Base-by-base conservation (phyloP, 2,888 invertebrate species). In the Deroplatys truncata region DNA sequence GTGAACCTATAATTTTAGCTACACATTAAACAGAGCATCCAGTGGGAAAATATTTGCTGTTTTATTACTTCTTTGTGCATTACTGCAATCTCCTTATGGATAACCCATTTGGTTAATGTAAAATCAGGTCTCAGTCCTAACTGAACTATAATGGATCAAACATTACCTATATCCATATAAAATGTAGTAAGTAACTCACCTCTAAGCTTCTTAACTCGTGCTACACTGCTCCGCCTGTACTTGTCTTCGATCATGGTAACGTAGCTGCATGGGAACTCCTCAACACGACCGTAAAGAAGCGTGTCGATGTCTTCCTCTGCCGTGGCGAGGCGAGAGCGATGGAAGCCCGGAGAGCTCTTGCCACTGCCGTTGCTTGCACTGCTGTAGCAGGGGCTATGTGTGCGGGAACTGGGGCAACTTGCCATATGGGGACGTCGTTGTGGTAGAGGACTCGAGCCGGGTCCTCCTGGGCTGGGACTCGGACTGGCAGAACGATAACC, bases 291-390 rank as follows among this genome's bases (percentile, higher is more conserved):
- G 89, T 92, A 92, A n/a, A 92, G 90, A 31, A 92, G 91, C 0
- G 91, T 91, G 89, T 92, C 92, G 72, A 92, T 92, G 84, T 92
- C 92, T 85, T 92, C 92, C 89, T 92, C 92, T 25, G 92, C 90
- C 13, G 91, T 91, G 31, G 90, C 90, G 25, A 91, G 88, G 20
- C 90, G 89, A 16, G 90, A 90, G 43, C 89, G 89, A 35, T 91
- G 91, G 85, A 90, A 91, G 56, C 90, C 90, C 0, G 91, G 91
- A 16, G 91, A 91, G 86, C 91, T 91, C 85, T 90, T 91, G 16
- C 91, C 91, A 82, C 91, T 91, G 10, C 91, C 91, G 88, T 90
- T 90, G 88, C 91, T 91, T n/a, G 91, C 90, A 86, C 91, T 91
- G 85, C 91, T 91, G 86, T 90, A 91, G 89, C 90, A 91, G 15